Evolutionary conservation across 2,888 invertebrate species (phyloP), one percentile per base, ranked within the genome.

Genomic region (Muschampia plurimacula): DNA sequence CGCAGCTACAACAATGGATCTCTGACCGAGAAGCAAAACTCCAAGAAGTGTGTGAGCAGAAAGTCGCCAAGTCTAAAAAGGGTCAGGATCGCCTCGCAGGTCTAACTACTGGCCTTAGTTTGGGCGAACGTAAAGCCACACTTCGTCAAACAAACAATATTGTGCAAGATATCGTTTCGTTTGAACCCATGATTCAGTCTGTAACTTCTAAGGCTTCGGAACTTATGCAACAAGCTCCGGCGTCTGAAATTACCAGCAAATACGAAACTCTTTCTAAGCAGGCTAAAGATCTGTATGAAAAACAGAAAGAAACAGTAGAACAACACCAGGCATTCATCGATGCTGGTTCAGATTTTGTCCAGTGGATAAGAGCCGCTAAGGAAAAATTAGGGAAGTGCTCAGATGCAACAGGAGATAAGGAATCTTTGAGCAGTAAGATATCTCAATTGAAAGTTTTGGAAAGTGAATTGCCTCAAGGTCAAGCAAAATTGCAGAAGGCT

Each of bases 101-200:
- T 60, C 95, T 98, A 5, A 97, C 97, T 75, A 96, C 97, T 6
- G 96, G 96, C 28, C 92, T 98, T 46, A 96, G 97, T 71, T 96
- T 97, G 66, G 98, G 97, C 68, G 98, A 98, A 87, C 95, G 98
- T 71, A 98, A 98, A 90, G 98, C 98, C 7, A 97, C 97, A 82
- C 95, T 98, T 63, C 95, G 98, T 79, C 97, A 98, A 92, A 98
- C 98, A 73, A 98, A 98, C 92, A 98, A 98, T 88, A 98, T 99
- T 84, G 98, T 99, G 60, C 98, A 99, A 93, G 99, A 99, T 91
- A 99, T 99, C 85, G 98, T 98, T 78, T 98, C 98, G 69, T 98
- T 99, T 91, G 98, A 99, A 89, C 99, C 99, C 67, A 98, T 99
- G 98, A 98, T 99, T 82, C 98, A 98, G 88, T 98, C 98, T 60